Evolutionary conservation across 2,113 vertebrate genomes (phyloP), one percentile per base, ranked within the genome.

Genomic region (Austrofundulus limnaeus): DNA sequence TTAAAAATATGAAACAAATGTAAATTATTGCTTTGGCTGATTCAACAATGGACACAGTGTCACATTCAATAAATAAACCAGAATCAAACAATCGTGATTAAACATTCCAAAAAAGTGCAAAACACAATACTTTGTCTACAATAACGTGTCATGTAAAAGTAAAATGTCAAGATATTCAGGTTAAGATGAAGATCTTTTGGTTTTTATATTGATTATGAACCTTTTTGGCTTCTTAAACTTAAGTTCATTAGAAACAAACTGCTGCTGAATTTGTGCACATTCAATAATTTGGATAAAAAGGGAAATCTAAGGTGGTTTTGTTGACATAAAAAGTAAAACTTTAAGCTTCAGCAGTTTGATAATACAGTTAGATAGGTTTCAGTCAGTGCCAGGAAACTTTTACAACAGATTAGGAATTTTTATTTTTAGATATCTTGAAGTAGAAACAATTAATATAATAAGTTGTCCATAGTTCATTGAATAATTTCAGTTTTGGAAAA

Each of bases 1-100:
- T 72, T 57, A 53, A 60, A 72, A 74, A 34, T 60, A 53, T 64
- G 76, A 43, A 43, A 63, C 72, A 31, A 82, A 75, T 80, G 77
- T 64, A 62, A 86, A 76, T 85, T 78, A 85, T 84, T 90, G 88
- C 84, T 87, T 85, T 89, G 88, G 85, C 81, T 82, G 73, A 84
- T 68, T 69, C 58, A 70, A 75, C 77, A 66, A 61, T 70, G 70
- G 61, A 77, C 64, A 71, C 37, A 78, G 69, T 56, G 77, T 87
- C 73, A 90, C 86, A 90, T 88, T 90, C 86, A 74, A 41, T 75
- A 57, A 53, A 76, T 66, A 81, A 75, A 85, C 69, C 2, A 53
- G 47, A 69, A 54, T 56, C 24, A 88, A 83, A 87, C 87, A 87
- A 84, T 84, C 77, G 0, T 71, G 51, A 67, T 23, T 1, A 55